Evolutionary conservation across 2,888 invertebrate genomes (phyloP).

Genomic region (Drosophila sordidapex): DNA sequence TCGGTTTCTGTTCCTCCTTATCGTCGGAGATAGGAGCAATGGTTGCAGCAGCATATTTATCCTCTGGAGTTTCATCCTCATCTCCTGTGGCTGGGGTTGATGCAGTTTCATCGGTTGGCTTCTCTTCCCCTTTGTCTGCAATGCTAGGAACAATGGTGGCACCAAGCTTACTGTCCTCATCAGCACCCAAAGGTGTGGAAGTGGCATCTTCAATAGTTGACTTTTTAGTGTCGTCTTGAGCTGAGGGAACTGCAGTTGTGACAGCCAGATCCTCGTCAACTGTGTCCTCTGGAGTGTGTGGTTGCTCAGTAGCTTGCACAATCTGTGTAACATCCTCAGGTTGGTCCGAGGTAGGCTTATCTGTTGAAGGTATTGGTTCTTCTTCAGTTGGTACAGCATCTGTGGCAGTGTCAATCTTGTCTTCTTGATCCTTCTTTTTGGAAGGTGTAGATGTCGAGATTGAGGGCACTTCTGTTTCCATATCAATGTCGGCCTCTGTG

Average conservation of each 20-base stretch:
- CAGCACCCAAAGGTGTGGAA: slow-evolving; percentile 26
- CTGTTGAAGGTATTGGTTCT: slow-evolving; percentile 40
- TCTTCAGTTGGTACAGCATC: slow-evolving; percentile 19
- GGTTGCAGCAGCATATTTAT: slow-evolving; percentile 33
- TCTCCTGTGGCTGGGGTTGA: slow-evolving; percentile 35
- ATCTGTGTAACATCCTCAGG: slow-evolving; percentile 18
- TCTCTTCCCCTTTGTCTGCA: slow-evolving; percentile 30
- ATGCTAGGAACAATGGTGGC: slow-evolving; percentile 29
- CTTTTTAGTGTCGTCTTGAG: slow-evolving; percentile 37
- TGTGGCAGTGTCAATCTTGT: slow-evolving; percentile 22
- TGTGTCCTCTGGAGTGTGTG: slow-evolving; percentile 31
- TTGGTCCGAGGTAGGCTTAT: slow-evolving; percentile 23
- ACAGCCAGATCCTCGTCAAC: slow-evolving; percentile 20
- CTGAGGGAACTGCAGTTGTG: slow-evolving; percentile 29
- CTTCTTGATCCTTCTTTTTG: slow-evolving; percentile 36
- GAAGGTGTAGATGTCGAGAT: slow-evolving; percentile 30
- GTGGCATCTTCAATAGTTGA: slow-evolving; percentile 32
- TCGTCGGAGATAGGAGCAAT: slow-evolving; percentile 26
- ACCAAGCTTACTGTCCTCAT: slow-evolving; percentile 23
- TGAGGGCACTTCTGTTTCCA: slow-evolving; percentile 22
- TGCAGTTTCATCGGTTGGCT: slow-evolving; percentile 11
- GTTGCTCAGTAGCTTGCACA: slow-evolving; percentile 10
- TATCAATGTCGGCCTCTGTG: slow-evolving; percentile 29
- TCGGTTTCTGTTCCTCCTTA: slow-evolving; percentile 8
- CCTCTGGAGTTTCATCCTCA: slow-evolving; percentile 34